Base-by-base conservation (phyloP, 2,888 invertebrate genomes). In the Sipha maydis region DNA sequence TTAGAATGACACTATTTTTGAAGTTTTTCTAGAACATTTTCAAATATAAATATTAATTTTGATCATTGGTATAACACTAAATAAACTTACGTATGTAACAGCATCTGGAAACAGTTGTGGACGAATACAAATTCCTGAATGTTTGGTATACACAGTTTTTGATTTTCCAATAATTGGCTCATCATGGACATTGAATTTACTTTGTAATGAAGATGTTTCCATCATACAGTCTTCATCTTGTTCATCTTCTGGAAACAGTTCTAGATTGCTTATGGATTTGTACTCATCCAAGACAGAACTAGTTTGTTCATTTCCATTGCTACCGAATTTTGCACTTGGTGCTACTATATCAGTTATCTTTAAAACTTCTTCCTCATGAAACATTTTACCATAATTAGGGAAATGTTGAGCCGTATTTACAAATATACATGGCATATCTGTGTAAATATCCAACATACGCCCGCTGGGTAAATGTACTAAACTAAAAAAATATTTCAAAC, bases 91-190 rank as follows among this genome's bases (percentile, higher is more conserved):
- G 92, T 96, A 95, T 92, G 97, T 97, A 1, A 96, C 93, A 25
- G 97, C 96, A 92, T 98, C 96, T 0, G 98, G 98, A 93, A 95
- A 98, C 91, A 97, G 96, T 92, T 98, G 98, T 0, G 98, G 96
- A 93, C 98, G 97, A 83, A 98, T 92, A 91, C 97, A 97, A 91
- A 98, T 95, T 5, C 96, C 96, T 0, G 95, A 95, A 91, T 97
- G 96, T 90, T 94, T 95, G 89, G 93, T 93, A 91, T 98, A 98
- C 19, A 91, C 91, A 0, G 94, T 93, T 0, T 95, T 95, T 7
- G 93, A 92, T 92, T 97, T 97, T 0, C 97, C 98, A 11, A 91
- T 90, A 56, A 96, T 91, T 0, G 94, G 89, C 97, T 76, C 83
- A 41, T 80, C 56, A 17, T 54, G 28, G 28, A n/a, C 7, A 38